Conservation (phyloP, 1,140 invertebrate genomes). For the Grapholita molesta region DNA sequence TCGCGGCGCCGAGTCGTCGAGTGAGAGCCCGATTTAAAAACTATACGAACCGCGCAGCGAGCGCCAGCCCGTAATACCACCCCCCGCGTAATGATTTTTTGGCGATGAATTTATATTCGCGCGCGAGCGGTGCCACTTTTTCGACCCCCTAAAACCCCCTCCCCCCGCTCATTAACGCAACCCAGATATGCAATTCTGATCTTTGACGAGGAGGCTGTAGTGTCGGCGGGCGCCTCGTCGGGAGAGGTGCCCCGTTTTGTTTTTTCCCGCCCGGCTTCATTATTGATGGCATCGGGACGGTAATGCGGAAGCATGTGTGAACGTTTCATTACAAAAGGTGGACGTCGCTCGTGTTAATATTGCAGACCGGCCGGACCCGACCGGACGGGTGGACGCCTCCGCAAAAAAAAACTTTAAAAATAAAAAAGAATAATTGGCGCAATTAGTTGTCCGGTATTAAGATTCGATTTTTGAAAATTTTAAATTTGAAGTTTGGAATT, state of each 20-base stretch:
- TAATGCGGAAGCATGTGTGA: conserved; percentile 77
- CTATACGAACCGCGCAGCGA: conserved; percentile 71
- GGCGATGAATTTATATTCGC: conserved; percentile 80
- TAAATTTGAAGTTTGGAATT: conserved; percentile 20
- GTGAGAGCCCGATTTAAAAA: conserved; percentile 75
- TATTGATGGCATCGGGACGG: conserved; percentile 76
- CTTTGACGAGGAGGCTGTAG: conserved; percentile 79
- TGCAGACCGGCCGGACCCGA: conserved; percentile 71
- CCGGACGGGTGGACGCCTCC: conserved; percentile 69
- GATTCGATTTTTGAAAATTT: conserved; percentile 35
- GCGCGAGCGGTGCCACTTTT: conserved; percentile 76
- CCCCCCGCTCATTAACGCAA: conserved; percentile 77
- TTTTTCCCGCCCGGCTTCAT: conserved; percentile 76
- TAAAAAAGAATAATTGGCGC: conserved; percentile 36
- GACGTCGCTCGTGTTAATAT: conserved; percentile 73
- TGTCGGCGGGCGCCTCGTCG: conserved; percentile 74
- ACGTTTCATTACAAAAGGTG: conserved; percentile 77
- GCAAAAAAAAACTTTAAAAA: conserved; percentile 44
- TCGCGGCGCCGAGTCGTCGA: conserved; percentile 59
- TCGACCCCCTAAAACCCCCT: conserved; percentile 60
- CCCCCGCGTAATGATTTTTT: conserved; percentile 80
- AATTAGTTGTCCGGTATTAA: conserved; percentile 33
- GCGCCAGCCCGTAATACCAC: conserved; percentile 70
- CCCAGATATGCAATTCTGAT: conserved; percentile 80
- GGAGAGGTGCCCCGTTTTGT: conserved; percentile 75